A percentile compares a stretch with the other conserved stretches of the same genome.
These are phyloP conservation scores for Papilio dardanus DNA, from an alignment of 1,140 invertebrate species.

Conservation along the genomic window DNA sequence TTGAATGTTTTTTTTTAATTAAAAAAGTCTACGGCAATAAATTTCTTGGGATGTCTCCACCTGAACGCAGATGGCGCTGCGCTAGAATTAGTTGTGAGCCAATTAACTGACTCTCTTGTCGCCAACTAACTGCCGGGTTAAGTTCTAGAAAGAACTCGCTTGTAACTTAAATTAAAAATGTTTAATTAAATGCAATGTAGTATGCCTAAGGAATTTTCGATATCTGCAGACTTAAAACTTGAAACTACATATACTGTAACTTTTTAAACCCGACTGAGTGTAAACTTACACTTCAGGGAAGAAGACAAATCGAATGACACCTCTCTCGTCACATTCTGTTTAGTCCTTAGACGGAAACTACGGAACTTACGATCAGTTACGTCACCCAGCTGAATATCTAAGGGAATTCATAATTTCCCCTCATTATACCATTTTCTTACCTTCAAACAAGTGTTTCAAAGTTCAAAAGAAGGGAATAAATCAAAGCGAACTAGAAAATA, in stretches of 20 bases:
- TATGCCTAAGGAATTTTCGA: background rate
- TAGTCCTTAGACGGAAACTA: background rate
- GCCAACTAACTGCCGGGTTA: background rate
- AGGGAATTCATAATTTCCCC: background rate
- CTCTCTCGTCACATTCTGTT: background rate
- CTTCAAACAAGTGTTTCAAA: background rate
- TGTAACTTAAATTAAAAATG: background rate
- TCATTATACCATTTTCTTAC: background rate
- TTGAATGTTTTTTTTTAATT: background rate
- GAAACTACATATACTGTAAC: background rate
- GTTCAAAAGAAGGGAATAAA: constrained; percentile 20
- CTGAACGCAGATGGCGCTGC: constrained; percentile 18
- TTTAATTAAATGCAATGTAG: background rate
- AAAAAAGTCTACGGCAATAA: background rate
- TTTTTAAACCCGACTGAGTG: too few relatives aligned
- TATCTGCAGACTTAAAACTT: background rate
- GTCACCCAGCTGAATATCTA: background rate
- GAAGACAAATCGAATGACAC: too few relatives aligned
- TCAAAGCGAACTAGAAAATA: constrained; percentile 14
- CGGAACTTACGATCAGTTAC: too few relatives aligned
- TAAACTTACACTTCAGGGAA: too few relatives aligned
- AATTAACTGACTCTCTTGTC: constrained; percentile 17
- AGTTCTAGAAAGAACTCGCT: background rate
- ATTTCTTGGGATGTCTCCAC: background rate
- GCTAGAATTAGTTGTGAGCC: constrained; percentile 5